phyloP scores from a whole-genome alignment of 2,797 vertebrate genomes.

The Eutrigla gurnardus region DNA sequence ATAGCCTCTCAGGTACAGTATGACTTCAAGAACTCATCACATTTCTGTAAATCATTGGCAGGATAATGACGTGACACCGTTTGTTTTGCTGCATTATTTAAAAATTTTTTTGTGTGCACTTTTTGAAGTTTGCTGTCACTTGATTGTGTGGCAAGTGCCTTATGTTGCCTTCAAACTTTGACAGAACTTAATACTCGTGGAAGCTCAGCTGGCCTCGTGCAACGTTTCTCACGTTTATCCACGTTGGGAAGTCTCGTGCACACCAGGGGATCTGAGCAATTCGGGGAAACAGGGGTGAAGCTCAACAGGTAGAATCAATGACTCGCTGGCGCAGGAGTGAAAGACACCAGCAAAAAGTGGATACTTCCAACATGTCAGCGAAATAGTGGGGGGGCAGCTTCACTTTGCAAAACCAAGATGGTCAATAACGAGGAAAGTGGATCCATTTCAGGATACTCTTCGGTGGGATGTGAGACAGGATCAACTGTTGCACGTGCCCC shows the following conservation, averaged over 20 bases:
- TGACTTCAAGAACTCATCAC: conserved; percentile 66
- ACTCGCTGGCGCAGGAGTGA: conserved; percentile 23
- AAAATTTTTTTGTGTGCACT: conserved; percentile 24
- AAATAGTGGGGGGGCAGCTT: conserved; percentile 42
- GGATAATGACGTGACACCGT: background rate
- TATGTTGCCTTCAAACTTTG: conserved; percentile 50
- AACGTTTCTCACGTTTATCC: conserved; percentile 42
- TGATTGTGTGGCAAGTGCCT: conserved; percentile 59
- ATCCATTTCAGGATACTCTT: conserved; percentile 31
- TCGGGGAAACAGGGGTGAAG: conserved; percentile 46
- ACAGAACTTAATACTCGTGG: conserved; percentile 40
- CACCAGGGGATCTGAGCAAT: conserved; percentile 20
- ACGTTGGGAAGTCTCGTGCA: conserved; percentile 30
- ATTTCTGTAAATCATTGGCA: conserved; percentile 4
- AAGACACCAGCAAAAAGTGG: conserved; percentile 47
- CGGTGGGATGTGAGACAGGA: background rate
- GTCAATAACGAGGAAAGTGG: conserved; percentile 57
- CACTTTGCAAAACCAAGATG: conserved; percentile 73
- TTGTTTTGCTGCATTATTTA: conserved; percentile 39
- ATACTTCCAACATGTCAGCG: conserved; percentile 67
- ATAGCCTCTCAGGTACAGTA: conserved; percentile 84
- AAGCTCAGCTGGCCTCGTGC: conserved; percentile 51
- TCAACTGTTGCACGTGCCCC: conserved; percentile 19
- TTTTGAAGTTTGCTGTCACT: conserved; percentile 59
- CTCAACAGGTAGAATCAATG: conserved; percentile 75